These are phyloP conservation scores for Busseola fusca DNA, from an alignment of 2,888 invertebrate species.

Conservation along the genomic window DNA sequence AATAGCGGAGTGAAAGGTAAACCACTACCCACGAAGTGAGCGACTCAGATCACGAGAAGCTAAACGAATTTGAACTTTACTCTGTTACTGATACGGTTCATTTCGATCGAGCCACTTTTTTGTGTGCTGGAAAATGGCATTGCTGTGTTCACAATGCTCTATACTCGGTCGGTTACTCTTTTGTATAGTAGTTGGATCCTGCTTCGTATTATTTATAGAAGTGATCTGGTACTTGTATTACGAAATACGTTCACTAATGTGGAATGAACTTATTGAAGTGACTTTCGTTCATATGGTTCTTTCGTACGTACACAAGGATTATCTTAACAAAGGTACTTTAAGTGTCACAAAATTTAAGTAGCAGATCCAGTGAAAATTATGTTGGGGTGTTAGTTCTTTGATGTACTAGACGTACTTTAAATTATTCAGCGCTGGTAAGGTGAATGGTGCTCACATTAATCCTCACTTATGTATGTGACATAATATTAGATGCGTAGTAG, in stretches of 20 bases:
- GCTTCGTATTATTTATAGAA: conserved; percentile 52
- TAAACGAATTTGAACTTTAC: conserved; percentile 69
- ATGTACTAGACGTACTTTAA: conserved; percentile 38
- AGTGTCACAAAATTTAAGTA: conserved; percentile 48
- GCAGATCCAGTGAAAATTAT: conserved; percentile 31
- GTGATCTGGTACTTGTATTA: conserved; percentile 28
- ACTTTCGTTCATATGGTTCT: conserved; percentile 27
- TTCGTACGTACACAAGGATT: conserved; percentile 11
- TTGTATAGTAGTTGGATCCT: conserved; percentile 57
- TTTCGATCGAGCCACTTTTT: conserved; percentile 49
- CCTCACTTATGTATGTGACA: conserved; percentile 13
- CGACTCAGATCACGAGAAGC: conserved; percentile 62
- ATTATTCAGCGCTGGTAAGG: conserved; percentile 52
- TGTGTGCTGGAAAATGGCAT: conserved; percentile 63
- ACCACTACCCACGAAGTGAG: conserved; percentile 77
- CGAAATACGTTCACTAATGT: conserved; percentile 31
- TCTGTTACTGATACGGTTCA: conserved; percentile 60
- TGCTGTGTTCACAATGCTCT: conserved; percentile 64
- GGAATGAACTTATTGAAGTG: conserved; percentile 15
- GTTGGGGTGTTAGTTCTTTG: conserved; percentile 39
- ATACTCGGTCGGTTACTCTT: conserved; percentile 58
- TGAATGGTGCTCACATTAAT: conserved; percentile 21
- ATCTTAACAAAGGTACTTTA: conserved; percentile 43
- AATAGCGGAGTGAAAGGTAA: conserved; percentile 82
- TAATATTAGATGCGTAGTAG: not conserved